Evolutionary conservation across 1,140 invertebrate genomes (phyloP).

Genomic region (Proales similis): DNA sequence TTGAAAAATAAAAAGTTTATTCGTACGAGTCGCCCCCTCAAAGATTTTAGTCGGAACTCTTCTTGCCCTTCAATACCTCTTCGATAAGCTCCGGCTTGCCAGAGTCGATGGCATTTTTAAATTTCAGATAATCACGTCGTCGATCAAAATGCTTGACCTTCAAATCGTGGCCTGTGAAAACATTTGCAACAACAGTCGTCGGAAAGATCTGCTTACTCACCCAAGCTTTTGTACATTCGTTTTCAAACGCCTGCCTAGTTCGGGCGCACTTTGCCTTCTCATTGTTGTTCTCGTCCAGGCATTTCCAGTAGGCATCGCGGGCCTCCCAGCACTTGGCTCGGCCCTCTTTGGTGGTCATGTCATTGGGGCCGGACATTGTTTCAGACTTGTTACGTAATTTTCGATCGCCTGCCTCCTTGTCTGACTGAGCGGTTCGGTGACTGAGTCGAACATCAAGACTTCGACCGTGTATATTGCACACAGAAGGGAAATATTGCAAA

Average conservation of each 20-base stretch:
- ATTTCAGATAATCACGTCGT: constrained; percentile 75
- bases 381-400: too few species aligned
- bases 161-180: constrained; percentile 40
- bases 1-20: too few species aligned
- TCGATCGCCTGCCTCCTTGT: too few species aligned
- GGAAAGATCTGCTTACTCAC: constrained; percentile 50
- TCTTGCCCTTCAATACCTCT: constrained; percentile 30
- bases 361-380: constrained; percentile 59
- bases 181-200: not conserved
- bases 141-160: constrained; percentile 85
- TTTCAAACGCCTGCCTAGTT: constrained; percentile 69
- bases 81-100: constrained; percentile 23
- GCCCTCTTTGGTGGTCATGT: constrained; percentile 63
- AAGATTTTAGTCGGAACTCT: too few species aligned
- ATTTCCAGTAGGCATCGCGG: constrained; percentile 79
- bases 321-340: constrained; percentile 72
- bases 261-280: constrained; percentile 62
- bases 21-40: too few species aligned
- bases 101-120: constrained; percentile 60
- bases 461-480: too few species aligned
- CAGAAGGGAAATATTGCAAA: not conserved
- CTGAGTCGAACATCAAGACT: too few species aligned
- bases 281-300: constrained; percentile 64
- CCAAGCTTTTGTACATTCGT: constrained; percentile 75
- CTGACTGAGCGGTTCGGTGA: too few species aligned